These are phyloP conservation scores for Luperina nickerlii DNA, from an alignment of 2,888 invertebrate species.

Conservation along the genomic window DNA sequence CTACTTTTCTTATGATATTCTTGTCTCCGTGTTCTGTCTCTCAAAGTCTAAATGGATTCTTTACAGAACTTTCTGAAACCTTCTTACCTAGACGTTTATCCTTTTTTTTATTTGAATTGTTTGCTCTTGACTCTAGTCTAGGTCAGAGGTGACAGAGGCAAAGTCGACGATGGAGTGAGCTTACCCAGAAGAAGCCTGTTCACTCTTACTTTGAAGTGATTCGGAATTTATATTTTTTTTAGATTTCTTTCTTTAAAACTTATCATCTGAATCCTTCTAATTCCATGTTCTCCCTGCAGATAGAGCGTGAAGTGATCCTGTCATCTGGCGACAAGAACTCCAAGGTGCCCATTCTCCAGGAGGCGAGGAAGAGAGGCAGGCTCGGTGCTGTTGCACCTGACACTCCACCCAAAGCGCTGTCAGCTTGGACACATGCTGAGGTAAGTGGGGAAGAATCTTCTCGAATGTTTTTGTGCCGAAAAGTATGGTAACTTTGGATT, in stretches of 20 bases:
- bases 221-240: too few species aligned
- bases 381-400: constrained; percentile 93
- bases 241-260: too few species aligned
- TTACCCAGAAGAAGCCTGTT: too few species aligned
- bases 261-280: not conserved
- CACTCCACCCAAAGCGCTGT: constrained; percentile 93
- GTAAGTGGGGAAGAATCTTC: constrained; percentile 65
- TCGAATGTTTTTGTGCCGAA: not conserved
- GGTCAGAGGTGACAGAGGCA: too few species aligned
- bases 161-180: too few species aligned
- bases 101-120: too few species aligned
- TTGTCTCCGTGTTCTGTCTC: not conserved
- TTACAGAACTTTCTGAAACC: too few species aligned
- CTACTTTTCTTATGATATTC: not conserved
- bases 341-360: constrained; percentile 94
- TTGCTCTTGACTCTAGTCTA: too few species aligned
- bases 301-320: constrained; percentile 94
- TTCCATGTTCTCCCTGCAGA: constrained; percentile 85
- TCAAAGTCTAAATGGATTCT: not conserved
- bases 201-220: too few species aligned
- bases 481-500: constrained; percentile 19
- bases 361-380: constrained; percentile 91
- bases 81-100: too few species aligned
- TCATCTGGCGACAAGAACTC: constrained; percentile 94
- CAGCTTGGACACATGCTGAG: constrained; percentile 92